A percentile compares a stretch with the other conserved stretches of the same genome.
Evolutionary conservation across 2,113 vertebrate genomes (phyloP).

Genomic region (Dicerorhinus sumatrensis): DNA sequence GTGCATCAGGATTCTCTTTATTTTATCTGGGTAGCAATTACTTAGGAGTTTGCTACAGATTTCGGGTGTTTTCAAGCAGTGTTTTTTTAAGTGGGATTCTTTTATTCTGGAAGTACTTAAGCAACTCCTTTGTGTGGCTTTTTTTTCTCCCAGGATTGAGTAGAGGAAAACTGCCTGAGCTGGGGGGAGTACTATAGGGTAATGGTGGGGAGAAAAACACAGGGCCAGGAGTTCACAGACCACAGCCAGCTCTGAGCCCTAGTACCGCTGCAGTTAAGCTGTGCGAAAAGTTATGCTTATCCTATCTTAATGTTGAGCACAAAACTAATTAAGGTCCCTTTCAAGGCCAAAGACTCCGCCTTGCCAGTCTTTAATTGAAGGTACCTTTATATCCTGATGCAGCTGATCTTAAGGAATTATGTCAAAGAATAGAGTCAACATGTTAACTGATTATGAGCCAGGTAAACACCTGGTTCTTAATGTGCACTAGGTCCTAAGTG

Average conservation of each 20-base stretch:
- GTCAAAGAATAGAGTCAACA: constrained; percentile 4
- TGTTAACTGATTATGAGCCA: constrained; percentile 23
- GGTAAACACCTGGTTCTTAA: background rate
- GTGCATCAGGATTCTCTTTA: background rate
- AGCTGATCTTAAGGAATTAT: constrained; percentile 2
- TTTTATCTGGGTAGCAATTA: background rate
- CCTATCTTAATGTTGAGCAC: background rate
- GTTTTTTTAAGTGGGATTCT: background rate
- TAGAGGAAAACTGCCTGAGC: background rate
- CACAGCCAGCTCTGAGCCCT: background rate
- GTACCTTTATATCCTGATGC: constrained; percentile 53
- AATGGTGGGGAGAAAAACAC: background rate
- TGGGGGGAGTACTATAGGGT: background rate
- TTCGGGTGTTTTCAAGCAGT: background rate
- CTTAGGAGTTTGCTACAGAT: background rate
- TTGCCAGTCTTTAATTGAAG: constrained; percentile 41
- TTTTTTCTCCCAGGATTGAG: background rate
- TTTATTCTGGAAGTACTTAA: constrained; percentile 9
- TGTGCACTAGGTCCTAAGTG: background rate
- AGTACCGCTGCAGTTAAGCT: background rate
- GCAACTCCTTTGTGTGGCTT: background rate
- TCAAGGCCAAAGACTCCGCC: background rate
- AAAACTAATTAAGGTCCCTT: constrained; percentile 50
- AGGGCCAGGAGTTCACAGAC: background rate
- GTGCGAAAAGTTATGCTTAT: background rate